Evolutionary conservation across 2,888 invertebrate genomes (phyloP).

Genomic region (Ferrisia virgata): DNA sequence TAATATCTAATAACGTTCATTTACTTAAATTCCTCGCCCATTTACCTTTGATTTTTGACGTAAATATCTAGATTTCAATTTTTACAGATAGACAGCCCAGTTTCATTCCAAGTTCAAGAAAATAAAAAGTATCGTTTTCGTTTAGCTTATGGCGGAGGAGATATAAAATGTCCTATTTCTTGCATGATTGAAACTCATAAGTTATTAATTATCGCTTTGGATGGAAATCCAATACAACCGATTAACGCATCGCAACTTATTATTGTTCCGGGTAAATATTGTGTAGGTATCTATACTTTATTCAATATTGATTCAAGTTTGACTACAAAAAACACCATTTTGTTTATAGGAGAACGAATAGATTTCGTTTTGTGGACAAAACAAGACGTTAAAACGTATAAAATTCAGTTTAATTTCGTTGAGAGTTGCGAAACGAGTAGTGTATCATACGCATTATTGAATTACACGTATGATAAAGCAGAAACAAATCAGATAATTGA

Average conservation of each 20-base stretch:
- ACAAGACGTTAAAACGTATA: slow-evolving; percentile 60
- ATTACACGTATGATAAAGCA: neutral
- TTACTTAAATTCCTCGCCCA: too few relatives aligned
- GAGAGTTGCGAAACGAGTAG: neutral
- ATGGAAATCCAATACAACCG: slow-evolving; percentile 65
- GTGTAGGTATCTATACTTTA: neutral
- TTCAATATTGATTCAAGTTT: neutral
- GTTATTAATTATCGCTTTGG: slow-evolving; percentile 65
- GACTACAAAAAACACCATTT: neutral
- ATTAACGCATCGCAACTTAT: slow-evolving; percentile 47
- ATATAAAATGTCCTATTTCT: slow-evolving; percentile 63
- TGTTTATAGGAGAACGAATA: slow-evolving; percentile 64
- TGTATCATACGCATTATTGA: neutral
- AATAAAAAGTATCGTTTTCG: slow-evolving; percentile 43
- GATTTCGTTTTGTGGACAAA: slow-evolving; percentile 70
- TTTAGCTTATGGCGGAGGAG: slow-evolving; percentile 49
- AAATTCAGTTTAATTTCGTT: slow-evolving; percentile 54
- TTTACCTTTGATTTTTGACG: too few relatives aligned
- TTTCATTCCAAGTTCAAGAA: neutral
- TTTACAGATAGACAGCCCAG: neutral
- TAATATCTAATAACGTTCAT: too few relatives aligned
- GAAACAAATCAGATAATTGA: neutral
- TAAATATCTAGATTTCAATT: too few relatives aligned
- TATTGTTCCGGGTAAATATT: slow-evolving; percentile 27
- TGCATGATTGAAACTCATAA: slow-evolving; percentile 65